phyloP scores from a whole-genome alignment of 2,888 invertebrate genomes.

The Spodoptera exigua region DNA sequence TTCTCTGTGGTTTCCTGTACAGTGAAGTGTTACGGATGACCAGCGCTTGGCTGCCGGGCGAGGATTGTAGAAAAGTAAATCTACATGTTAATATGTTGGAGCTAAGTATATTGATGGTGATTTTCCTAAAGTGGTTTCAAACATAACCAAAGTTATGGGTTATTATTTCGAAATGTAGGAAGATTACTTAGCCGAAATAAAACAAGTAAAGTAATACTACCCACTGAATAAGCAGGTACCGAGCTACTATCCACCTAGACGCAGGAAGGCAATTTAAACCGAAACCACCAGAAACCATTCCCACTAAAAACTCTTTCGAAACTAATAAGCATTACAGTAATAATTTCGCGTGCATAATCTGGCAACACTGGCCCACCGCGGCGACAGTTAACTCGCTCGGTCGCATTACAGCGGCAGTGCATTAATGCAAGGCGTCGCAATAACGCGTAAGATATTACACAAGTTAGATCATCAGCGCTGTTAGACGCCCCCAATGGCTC shows the following conservation, averaged over 20 bases:
- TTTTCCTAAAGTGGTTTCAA: no score
- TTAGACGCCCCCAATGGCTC: slow-evolving; percentile 70
- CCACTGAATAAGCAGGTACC: not conserved
- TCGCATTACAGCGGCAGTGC: slow-evolving; percentile 65
- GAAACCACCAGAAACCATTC: slow-evolving; percentile 17
- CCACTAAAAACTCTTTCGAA: slow-evolving; percentile 41
- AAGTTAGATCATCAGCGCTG: slow-evolving; percentile 82
- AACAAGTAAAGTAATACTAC: not conserved
- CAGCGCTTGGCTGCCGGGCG: no score
- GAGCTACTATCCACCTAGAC: not conserved
- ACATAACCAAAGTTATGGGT: no score
- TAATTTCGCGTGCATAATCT: slow-evolving; percentile 53
- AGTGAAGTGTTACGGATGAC: no score
- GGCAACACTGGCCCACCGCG: slow-evolving; percentile 57
- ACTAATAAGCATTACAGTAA: slow-evolving; percentile 58
- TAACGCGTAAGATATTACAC: slow-evolving; percentile 79
- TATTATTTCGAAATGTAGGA: no score
- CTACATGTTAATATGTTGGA: no score
- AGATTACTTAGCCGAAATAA: not conserved
- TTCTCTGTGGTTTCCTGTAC: no score
- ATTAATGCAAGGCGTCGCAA: slow-evolving; percentile 76
- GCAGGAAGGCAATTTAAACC: slow-evolving; percentile 15
- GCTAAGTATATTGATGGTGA: no score
- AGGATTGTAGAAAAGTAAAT: no score
- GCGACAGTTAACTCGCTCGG: slow-evolving; percentile 48